Base-by-base conservation (phyloP, 2,797 vertebrate species). In the Ceyx erithaca region DNA sequence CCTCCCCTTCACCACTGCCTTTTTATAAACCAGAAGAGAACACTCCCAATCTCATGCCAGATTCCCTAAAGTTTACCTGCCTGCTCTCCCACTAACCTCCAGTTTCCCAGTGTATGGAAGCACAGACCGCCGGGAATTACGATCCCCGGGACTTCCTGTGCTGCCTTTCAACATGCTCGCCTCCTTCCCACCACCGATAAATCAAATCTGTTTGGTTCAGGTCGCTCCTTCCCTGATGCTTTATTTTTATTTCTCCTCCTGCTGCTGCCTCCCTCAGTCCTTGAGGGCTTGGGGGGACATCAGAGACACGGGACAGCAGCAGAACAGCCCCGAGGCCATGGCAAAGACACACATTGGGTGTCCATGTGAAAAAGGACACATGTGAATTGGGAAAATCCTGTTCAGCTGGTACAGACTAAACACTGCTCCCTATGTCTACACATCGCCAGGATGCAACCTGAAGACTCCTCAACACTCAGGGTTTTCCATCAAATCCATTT, bases 161-260 rank as follows among this genome's bases (percentile, higher is more conserved):
- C 90, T 66, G 89, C 80, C 90, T 94, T 84, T 85, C 93, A 79
- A 64, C 33, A 12, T 55, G 13, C 73, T 80, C 43, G 3, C 58
- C 84, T 87, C 89, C 79, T 80, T 80, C 80, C 79, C 23, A 2
- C 35, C 83, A 35, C 55, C 54, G 1, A 86, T 72, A 70, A 94
- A 94, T 92, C 92, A 85, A 87, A 89, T 73, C 71, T 57, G 21
- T 68, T 90, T 31, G 45, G n/a, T 88, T 87, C 9, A 35, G 51
- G 41, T 48, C 21, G 12, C 26, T 93, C 80, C 55, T 79, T 49
- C 40, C 22, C 17, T 6, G 0, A 17, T 41, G 21, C 20, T 76
- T 66, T 8, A 0, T 35, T 76, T 89, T 30, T 23, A 7, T 66
- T 72, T 55, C 68, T 57, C 20, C 25, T 25, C n/a, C 14, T 25